Conservation (phyloP, 2,113 vertebrate genomes). For the Tringa solitaria region DNA sequence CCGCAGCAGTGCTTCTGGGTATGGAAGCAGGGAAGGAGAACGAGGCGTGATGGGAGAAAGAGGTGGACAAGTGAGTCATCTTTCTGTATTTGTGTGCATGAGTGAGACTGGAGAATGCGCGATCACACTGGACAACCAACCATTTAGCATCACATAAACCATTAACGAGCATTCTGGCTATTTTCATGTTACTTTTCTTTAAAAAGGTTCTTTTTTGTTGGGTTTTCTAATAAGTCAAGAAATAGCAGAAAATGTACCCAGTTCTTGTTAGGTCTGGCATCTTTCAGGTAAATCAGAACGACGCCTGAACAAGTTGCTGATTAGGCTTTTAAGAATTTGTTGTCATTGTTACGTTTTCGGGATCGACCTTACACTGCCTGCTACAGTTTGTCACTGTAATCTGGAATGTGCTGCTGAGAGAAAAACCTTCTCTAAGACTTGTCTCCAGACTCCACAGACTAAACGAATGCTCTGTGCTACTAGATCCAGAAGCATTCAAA, state of each 20-base stretch:
- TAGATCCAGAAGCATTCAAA: background rate
- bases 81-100: background rate
- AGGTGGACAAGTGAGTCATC: slow-evolving; percentile 77
- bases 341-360: background rate
- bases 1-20: slow-evolving; percentile 80
- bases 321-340: background rate
- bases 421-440: background rate
- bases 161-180: background rate
- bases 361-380: background rate
- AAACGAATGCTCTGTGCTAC: background rate
- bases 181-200: background rate
- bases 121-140: background rate
- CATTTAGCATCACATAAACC: background rate
- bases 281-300: background rate
- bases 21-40: slow-evolving; percentile 81
- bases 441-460: background rate
- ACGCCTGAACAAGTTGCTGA: background rate
- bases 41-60: slow-evolving; percentile 81
- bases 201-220: background rate
- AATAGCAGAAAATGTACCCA: background rate
- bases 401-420: background rate
- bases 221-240: background rate
- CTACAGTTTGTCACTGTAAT: background rate
- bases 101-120: background rate
- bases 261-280: background rate